Base-by-base conservation (phyloP, 2,888 invertebrate genomes). In the Liopterus haemorrhoidalis region DNA sequence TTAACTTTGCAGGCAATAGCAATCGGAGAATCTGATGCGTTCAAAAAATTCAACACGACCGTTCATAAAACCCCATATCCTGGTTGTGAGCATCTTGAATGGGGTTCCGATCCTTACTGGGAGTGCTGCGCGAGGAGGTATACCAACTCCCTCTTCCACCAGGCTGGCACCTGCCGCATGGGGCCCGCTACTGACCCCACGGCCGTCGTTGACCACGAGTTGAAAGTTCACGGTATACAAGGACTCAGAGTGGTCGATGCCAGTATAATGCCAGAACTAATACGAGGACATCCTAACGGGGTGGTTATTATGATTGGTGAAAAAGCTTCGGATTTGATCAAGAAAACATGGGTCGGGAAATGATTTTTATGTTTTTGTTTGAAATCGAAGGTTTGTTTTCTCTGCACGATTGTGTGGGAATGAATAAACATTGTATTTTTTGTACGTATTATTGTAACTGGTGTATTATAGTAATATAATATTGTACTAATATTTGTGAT, bases 81-180 rank as follows among this genome's bases (percentile, higher is more conserved):
- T 1, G 82, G 82, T 27, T 89, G 88, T 58, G 75, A 78, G 54
- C 61, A 73, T 35, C 57, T 74, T 4, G 31, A 54, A 4, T 84
- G 83, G 59, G 74, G 73, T 46, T 78, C 78, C 2, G 80, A 85
- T 53, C 65, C 70, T 8, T 87, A 88, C 61, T 87, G 85, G 85
- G 73, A 73, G 38, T 89, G 88, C 58, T 79, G 80, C 30, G 73
- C 83, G 15, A 75, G 80, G 51, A 77, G 79, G 49, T 75, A 82
- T 12, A 81, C 82, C 4, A 79, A 82, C 41, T 83, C 82, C 33
- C 66, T 86, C 52, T 84, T 84, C 48, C 84, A 84, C 60, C 80
- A 81, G 64, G 68, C 66, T 1, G 72, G 74, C 4, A 74, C 73
- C 2, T 73, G 73, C 50, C 71, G 68, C 57, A 74, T 74, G 74